These are phyloP conservation scores for Hycleus cichorii DNA, from an alignment of 1,140 invertebrate species.

Conservation along the genomic window DNA sequence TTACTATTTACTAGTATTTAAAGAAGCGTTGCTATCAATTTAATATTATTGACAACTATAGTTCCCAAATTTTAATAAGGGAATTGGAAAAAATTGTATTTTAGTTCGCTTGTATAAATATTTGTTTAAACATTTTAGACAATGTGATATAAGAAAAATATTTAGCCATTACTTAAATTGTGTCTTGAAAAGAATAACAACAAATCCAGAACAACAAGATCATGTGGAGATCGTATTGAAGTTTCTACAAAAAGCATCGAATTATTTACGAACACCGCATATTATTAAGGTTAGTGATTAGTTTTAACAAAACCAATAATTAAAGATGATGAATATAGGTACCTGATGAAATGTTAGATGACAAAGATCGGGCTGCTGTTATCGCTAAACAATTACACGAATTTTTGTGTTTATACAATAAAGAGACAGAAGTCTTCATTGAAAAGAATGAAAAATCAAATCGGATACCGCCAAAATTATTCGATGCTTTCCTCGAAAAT, in stretches of 20 bases:
- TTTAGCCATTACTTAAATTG: conserved; percentile 78
- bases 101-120: not conserved
- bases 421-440: conserved; percentile 70
- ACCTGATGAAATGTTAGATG: conserved; percentile 67
- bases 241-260: conserved; percentile 74
- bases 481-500: conserved; percentile 49
- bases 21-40: too few species aligned
- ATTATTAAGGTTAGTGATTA: conserved; percentile 50
- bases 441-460: conserved; percentile 57
- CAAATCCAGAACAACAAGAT: conserved; percentile 49
- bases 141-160: conserved; percentile 64
- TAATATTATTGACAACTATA: too few species aligned
- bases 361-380: conserved; percentile 78
- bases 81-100: too few species aligned
- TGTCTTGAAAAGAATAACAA: conserved; percentile 63
- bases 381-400: conserved; percentile 88
- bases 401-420: conserved; percentile 82
- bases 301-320: not conserved
- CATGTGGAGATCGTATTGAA: conserved; percentile 69
- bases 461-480: conserved; percentile 51
- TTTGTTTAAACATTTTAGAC: conserved; percentile 34
- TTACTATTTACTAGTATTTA: too few species aligned
- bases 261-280: conserved; percentile 68
- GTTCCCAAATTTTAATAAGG: not conserved
- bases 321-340: conserved; percentile 43